These are phyloP conservation scores for Nemopilema nomurai DNA, from an alignment of 30 jellyfish, hydroid and myxozoan species.

Conservation along the genomic window DNA sequence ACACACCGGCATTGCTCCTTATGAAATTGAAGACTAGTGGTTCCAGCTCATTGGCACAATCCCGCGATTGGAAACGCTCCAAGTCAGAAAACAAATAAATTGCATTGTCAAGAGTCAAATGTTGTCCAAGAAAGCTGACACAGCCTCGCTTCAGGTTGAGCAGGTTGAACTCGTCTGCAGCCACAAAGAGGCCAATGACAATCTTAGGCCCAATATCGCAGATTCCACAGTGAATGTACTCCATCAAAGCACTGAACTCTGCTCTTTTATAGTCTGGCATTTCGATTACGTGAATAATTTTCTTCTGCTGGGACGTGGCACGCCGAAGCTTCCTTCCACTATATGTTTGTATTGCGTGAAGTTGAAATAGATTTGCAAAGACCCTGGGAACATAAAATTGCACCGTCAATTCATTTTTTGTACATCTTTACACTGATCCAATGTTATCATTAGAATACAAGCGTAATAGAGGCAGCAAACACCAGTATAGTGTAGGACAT, in stretches of 20 bases:
- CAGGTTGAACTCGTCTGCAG: slow-evolving; percentile 66
- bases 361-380: slow-evolving; percentile 21
- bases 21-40: slow-evolving; percentile 15
- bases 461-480: no score
- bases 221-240: slow-evolving; percentile 59
- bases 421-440: no score
- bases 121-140: slow-evolving; percentile 41
- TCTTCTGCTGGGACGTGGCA: slow-evolving; percentile 8
- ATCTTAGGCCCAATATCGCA: slow-evolving; percentile 60
- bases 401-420: neutral
- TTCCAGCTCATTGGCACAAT: slow-evolving; percentile 33
- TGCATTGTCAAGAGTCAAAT: slow-evolving; percentile 40
- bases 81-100: slow-evolving; percentile 46
- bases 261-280: slow-evolving; percentile 28
- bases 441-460: no score
- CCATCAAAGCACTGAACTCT: slow-evolving; percentile 44
- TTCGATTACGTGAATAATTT: neutral
- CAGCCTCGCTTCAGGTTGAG: slow-evolving; percentile 35
- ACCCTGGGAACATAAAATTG: slow-evolving; percentile 17
- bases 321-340: slow-evolving; percentile 5
- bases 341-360: neutral
- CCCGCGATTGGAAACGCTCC: slow-evolving; percentile 36
- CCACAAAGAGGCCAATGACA: slow-evolving; percentile 50
- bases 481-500: no score
- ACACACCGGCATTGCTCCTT: slow-evolving; percentile 29